Evolutionary conservation across 2,888 invertebrate genomes (phyloP), one percentile per base, ranked within the genome.

Genomic region (Cosmia trapezina): DNA sequence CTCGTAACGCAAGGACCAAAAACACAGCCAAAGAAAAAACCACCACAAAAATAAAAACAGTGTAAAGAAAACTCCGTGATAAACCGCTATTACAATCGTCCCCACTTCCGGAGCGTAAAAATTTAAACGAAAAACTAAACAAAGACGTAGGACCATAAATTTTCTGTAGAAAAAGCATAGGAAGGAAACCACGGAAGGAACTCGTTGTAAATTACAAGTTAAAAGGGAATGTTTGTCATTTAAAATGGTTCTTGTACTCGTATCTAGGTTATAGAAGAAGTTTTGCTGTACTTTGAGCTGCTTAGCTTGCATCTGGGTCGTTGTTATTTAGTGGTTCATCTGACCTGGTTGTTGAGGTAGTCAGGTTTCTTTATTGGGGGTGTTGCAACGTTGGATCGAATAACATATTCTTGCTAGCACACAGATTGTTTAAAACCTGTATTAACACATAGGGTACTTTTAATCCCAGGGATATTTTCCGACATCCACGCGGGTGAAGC

Each of bases 101-200:
- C 43, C 41, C 60, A 54, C 51, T 76, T 81, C 76, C 81, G 61
- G 63, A 60, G 60, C 76, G 76, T 51, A 81, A 76, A 84, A 81
- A 70, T 80, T 67, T 72, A 12, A 80, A 81, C 60, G 70, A 73
- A 83, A 67, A 80, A 74, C 83, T 61, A 71, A 81, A 81, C 81
- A 81, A 81, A 76, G 76, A 62, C 66, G n/a, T 17, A 53, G 56
- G 19, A 45, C 72, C 57, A 81, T 86, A 87, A 86, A 85, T 87
- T 72, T 53, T 37, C 47, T 1, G 66, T 49, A 63, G 69, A 72
- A 81, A 76, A 64, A 66, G 63, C 70, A 73, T 65, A 72, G 87
- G 81, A 81, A 87, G 83, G 76, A 83, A 81, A 60, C 73, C 56
- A 0, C 77, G 86, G 85, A 87, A 77, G 67, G 47, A 68, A 61